Evolutionary conservation across 2,113 vertebrate genomes (phyloP).

Genomic region (Melanostigma gelatinosum): DNA sequence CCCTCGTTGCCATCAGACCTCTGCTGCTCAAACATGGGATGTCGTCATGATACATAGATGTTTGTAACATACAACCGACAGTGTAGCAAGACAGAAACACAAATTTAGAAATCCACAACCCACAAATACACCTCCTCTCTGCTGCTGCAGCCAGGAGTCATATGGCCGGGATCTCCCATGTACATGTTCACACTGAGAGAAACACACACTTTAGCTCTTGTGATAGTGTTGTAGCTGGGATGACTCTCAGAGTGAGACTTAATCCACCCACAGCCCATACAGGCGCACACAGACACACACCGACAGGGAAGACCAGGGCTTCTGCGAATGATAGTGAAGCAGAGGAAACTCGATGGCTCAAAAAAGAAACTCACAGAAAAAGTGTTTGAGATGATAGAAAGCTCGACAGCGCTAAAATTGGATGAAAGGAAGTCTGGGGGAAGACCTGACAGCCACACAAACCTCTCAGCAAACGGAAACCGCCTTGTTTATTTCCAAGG

Average conservation of each 20-base stretch:
- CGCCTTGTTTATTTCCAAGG: constrained; percentile 62
- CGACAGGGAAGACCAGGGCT: constrained; percentile 40
- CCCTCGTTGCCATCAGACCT: constrained; percentile 41
- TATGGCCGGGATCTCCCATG: constrained; percentile 33
- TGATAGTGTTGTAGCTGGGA: constrained; percentile 32
- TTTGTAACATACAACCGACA: constrained; percentile 24
- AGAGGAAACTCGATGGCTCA: constrained; percentile 31
- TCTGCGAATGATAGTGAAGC: constrained; percentile 45
- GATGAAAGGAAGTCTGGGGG: constrained; percentile 57
- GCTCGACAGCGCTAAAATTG: constrained; percentile 48
- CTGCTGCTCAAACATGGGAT: constrained; percentile 49
- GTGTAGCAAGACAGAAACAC: constrained; percentile 4
- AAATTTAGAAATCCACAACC: constrained; percentile 44
- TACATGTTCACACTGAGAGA: constrained; percentile 1
- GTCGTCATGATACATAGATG: constrained; percentile 29
- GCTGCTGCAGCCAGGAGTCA: constrained; percentile 31
- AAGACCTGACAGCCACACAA: constrained; percentile 58
- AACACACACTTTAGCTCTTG: not conserved
- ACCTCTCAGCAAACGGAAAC: constrained; percentile 34
- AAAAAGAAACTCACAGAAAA: constrained; percentile 37
- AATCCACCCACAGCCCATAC: constrained; percentile 54
- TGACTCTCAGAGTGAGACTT: constrained; percentile 35
- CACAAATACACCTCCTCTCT: constrained; percentile 47
- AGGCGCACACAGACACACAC: constrained; percentile 5
- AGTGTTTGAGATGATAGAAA: constrained; percentile 44